phyloP scores from a whole-genome alignment of 2,113 vertebrate genomes.

The Microcebus ravelobensis region DNA sequence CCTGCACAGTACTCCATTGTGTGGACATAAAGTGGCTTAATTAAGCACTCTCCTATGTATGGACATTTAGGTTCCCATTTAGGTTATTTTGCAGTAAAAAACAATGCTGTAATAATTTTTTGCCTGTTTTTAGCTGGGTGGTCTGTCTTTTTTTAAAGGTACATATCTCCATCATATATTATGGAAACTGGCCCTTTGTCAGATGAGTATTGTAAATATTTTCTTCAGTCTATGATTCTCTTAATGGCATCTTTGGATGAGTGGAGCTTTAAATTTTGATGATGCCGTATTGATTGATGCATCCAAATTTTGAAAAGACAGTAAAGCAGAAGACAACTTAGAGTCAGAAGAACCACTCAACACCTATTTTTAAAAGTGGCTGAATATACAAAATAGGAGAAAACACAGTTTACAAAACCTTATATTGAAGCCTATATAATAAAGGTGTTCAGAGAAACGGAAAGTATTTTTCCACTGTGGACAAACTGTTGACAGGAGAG shows the following conservation, averaged over 20 bases:
- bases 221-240: neutral
- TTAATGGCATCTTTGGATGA: conserved; percentile 29
- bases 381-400: neutral
- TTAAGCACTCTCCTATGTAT: neutral
- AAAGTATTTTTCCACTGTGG: neutral
- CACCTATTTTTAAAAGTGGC: neutral
- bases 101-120: neutral
- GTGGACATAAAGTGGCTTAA: neutral
- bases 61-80: neutral
- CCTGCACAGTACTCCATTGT: neutral
- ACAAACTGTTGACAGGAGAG: neutral
- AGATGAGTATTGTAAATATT: neutral
- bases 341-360: neutral
- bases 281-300: neutral
- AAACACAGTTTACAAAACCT: neutral
- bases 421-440: neutral
- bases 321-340: neutral
- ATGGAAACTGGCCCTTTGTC: neutral
- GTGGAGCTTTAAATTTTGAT: neutral
- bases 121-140: neutral
- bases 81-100: neutral
- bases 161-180: neutral
- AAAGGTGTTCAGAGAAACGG: neutral
- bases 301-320: neutral
- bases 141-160: neutral